Evolutionary conservation across 2,888 invertebrate species (phyloP), one percentile per base, ranked within the genome.

Genomic region (Dasysyrphus albostriatus): DNA sequence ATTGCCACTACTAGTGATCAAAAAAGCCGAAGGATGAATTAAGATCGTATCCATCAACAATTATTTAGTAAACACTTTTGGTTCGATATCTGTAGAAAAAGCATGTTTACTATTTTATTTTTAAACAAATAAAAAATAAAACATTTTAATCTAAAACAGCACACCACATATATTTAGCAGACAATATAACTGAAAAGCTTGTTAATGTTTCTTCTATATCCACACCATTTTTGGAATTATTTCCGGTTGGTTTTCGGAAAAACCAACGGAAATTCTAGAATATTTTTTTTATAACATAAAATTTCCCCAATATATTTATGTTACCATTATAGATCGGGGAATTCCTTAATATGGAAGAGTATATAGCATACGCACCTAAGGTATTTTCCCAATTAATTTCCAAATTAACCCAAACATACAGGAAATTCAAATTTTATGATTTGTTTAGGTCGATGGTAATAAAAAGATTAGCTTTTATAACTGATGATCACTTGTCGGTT

Each of bases 361-460:
- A 49, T 42, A 49, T 49, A 34, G 5, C n/a, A 24, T 24, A 49
- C 19, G n/a, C n/a, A 37, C 19, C 5, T 6, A 14, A 37, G 24
- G 51, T 54, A 39, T 69, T 69, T 69, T 42, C 69, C 69, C 54
- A 54, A 54, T 69, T 69, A 54, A 69, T 39, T n/a, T 54, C 24
- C 54, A 69, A 51, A 69, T 51, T 51, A 69, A 69, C 69, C 69
- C 69, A 69, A 29, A 54, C 8, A 37, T 14, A 29, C 14, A 6
- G 69, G 69, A 54, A 54, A 39, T 69, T 39, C 39, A 10, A 37
- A 34, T 19, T 24, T 49, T 69, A 69, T 54, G 69, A 54, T 54
- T 69, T 69, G 69, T 69, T 69, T 69, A 12, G 61, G 61, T 14
- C 39, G 32, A 14, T 14, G 6, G 51, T n/a, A 39, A 29, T 69